Evolutionary conservation across 2,797 vertebrate genomes (phyloP), one percentile per base, ranked within the genome.

Genomic region (Hybognathus amarus): DNA sequence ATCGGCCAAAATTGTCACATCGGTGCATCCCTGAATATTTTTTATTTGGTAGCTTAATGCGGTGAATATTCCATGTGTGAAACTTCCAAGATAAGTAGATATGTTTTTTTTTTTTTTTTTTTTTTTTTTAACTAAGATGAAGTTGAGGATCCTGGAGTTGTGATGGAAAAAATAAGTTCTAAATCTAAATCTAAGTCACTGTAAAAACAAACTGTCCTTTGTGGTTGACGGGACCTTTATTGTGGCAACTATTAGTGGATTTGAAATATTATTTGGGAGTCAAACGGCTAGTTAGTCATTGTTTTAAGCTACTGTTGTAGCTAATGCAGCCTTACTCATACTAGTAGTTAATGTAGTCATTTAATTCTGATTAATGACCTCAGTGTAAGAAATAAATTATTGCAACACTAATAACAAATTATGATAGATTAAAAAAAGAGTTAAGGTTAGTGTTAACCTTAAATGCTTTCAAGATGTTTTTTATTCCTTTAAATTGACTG

Each of bases 1-100:
- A n/a, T n/a, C n/a, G n/a, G n/a, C n/a, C n/a, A n/a, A n/a, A n/a
- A n/a, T n/a, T n/a, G n/a, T n/a, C n/a, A n/a, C n/a, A n/a, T n/a
- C n/a, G n/a, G n/a, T n/a, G n/a, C n/a, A n/a, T n/a, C n/a, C n/a
- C n/a, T n/a, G n/a, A n/a, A n/a, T n/a, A 7, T 10, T 74, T 74
- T 54, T 38, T 3, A 54, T 22, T 33, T 52, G 5, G 47, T 52
- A 52, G 17, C 2, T 30, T 52, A 50, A 52, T 52, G 5, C 52
- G 27, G 18, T 52, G 9, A 50, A 50, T 52, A 33, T 33, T 33
- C 45, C 45, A 50, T 33, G 27, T 73, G 45, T 73, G 70, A 52
- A 73, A 50, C 45, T 50, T 71, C 45, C 45, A 73, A 12, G 18
- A 70, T 20, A 50, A 73, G 70, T 40, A 13, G 66, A 22, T 70